Percentiles rank a stretch among this genome's conserved stretches.
Conservation (phyloP, 2,888 invertebrate species). For the Chrysolina haemoptera region DNA sequence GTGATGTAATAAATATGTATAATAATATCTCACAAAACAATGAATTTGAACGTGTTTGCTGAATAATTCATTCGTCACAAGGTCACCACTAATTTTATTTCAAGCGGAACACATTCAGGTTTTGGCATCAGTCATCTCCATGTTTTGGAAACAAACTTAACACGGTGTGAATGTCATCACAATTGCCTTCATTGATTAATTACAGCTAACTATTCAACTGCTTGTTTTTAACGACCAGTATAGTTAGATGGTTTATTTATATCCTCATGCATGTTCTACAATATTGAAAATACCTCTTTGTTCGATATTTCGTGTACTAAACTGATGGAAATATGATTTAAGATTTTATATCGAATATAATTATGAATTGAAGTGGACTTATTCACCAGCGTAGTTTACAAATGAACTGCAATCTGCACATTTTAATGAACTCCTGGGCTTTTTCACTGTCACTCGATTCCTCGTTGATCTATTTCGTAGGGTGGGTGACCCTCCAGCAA, state of each 20-base stretch:
- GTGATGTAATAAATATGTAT: conserved; percentile 12
- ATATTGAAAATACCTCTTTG: neutral
- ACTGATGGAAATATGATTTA: too few relatives aligned
- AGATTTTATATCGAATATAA: too few relatives aligned
- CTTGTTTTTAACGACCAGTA: neutral
- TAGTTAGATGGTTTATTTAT: neutral
- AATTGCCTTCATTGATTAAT: conserved; percentile 14
- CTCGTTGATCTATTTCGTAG: too few relatives aligned
- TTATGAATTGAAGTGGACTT: too few relatives aligned
- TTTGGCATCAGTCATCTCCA: conserved; percentile 3
- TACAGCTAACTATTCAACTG: neutral
- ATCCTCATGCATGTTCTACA: neutral
- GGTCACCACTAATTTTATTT: conserved; percentile 7
- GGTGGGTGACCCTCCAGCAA: too few relatives aligned
- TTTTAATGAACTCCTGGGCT: too few relatives aligned
- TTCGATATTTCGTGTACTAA: neutral
- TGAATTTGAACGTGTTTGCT: conserved; percentile 14
- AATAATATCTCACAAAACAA: conserved; percentile 19
- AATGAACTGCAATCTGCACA: too few relatives aligned
- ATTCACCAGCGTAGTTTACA: too few relatives aligned
- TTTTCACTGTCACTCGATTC: too few relatives aligned
- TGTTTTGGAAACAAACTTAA: conserved; percentile 17
- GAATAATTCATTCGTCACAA: conserved; percentile 10
- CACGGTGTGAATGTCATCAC: conserved; percentile 21
- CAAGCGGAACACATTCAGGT: conserved; percentile 14